Percentiles rank a stretch among this genome's conserved stretches.
Evolutionary conservation across 2,797 vertebrate species (phyloP).

Genomic region (Coracias cyanogaster): DNA sequence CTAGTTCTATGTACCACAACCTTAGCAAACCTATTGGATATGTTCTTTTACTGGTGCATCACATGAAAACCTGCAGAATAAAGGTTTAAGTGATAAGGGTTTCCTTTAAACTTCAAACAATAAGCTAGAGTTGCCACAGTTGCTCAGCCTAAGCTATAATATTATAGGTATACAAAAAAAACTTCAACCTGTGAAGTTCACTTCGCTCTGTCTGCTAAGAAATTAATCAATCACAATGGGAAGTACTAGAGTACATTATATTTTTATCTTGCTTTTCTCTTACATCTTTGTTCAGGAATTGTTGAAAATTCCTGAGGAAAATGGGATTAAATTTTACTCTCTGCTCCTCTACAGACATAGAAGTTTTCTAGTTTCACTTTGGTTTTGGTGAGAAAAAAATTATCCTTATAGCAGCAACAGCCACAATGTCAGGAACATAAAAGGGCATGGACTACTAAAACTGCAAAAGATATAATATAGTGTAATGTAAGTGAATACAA

Average conservation of each 20-base stretch:
- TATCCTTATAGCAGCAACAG: background rate
- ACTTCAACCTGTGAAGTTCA: background rate
- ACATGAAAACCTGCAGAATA: background rate
- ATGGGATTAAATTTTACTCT: background rate
- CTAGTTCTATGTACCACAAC: background rate
- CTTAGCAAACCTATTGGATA: background rate
- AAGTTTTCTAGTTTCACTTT: background rate
- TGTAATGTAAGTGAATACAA: conserved; percentile 58
- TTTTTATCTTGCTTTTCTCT: background rate
- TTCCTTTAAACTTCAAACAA: background rate
- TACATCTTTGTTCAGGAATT: background rate
- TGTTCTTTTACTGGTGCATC: background rate
- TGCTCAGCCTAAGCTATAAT: background rate
- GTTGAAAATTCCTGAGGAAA: background rate
- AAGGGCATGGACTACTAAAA: conserved; percentile 52
- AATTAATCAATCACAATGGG: background rate
- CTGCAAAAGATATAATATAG: conserved; percentile 33
- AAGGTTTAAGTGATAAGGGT: background rate
- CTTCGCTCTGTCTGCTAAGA: background rate
- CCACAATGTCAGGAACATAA: background rate
- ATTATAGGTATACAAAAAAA: background rate
- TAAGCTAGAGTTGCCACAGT: background rate
- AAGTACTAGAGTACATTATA: background rate
- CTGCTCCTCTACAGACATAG: background rate
- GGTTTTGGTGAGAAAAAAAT: background rate